Evolutionary conservation across 2,888 invertebrate genomes (phyloP).

Genomic region (Chrysolina haemoptera): DNA sequence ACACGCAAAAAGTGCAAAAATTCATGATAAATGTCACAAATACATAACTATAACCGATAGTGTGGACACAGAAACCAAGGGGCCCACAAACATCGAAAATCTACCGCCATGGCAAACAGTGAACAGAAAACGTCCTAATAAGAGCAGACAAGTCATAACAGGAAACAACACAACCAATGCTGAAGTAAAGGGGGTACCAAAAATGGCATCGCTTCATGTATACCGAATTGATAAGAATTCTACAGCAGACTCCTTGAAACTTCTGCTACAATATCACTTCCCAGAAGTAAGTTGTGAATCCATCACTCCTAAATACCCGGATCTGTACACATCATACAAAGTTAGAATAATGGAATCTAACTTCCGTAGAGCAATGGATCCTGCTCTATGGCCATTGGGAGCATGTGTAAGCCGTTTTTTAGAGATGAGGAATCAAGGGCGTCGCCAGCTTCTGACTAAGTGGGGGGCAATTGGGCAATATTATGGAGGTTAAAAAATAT

Average conservation of each 20-base stretch:
- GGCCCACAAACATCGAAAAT: too few species aligned
- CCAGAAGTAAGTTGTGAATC: constrained; percentile 17
- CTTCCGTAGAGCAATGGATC: constrained; percentile 16
- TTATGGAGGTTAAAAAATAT: too few species aligned
- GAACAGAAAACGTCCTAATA: too few species aligned
- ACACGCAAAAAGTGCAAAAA: too few species aligned
- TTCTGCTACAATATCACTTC: constrained; percentile 1
- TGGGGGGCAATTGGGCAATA: too few species aligned
- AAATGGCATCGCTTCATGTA: constrained; percentile 11
- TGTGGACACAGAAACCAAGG: too few species aligned
- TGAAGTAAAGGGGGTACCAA: constrained; percentile 6
- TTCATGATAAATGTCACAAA: too few species aligned
- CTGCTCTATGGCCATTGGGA: neutral
- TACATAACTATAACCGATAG: too few species aligned
- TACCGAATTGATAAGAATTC: constrained; percentile 7
- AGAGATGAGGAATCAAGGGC: constrained; percentile 24
- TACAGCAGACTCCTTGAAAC: neutral
- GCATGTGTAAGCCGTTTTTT: constrained; percentile 26
- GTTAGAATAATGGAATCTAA: constrained; percentile 11
- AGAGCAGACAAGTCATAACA: too few species aligned
- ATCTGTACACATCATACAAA: constrained; percentile 11
- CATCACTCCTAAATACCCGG: constrained; percentile 11
- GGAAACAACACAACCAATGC: constrained; percentile 13
- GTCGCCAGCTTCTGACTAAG: too few species aligned
- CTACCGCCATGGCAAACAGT: too few species aligned